A percentile compares a stretch with the other conserved stretches of the same genome.
Conservation (phyloP, 2,888 invertebrate species). For the Euzophera pinguis region DNA sequence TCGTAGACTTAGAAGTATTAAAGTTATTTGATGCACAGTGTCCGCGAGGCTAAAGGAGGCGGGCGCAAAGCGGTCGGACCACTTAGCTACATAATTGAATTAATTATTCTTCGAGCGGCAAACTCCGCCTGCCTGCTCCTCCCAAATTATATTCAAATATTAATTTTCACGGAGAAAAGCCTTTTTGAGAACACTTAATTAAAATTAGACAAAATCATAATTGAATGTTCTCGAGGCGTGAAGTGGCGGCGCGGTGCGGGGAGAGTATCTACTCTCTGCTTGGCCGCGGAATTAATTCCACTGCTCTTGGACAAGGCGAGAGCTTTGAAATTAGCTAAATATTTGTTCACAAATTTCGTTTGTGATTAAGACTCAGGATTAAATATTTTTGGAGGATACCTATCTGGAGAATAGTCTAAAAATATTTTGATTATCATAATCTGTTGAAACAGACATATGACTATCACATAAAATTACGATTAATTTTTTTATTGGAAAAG, state of each 20-base stretch:
- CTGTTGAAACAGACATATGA: too few relatives aligned
- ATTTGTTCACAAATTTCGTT: constrained; percentile 55
- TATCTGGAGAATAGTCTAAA: too few relatives aligned
- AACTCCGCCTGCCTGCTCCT: constrained; percentile 76
- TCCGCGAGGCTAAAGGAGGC: constrained; percentile 22
- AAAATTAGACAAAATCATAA: constrained; percentile 80
- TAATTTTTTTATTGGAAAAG: too few relatives aligned
- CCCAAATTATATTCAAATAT: constrained; percentile 80
- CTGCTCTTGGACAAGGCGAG: constrained; percentile 49
- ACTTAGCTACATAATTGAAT: constrained; percentile 73
- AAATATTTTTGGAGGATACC: too few relatives aligned
- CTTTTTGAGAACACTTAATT: constrained; percentile 79
- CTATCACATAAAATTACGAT: too few relatives aligned
- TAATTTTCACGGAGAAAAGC: constrained; percentile 78
- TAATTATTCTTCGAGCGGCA: constrained; percentile 77
- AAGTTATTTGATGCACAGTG: constrained; percentile 28
- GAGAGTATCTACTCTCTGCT: constrained; percentile 74
- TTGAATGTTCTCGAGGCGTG: constrained; percentile 79
- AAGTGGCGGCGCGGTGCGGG: constrained; percentile 65
- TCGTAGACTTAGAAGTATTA: too few relatives aligned
- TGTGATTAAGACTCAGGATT: background rate
- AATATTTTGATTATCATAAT: too few relatives aligned
- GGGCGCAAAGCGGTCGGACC: constrained; percentile 48
- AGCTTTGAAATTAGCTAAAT: constrained; percentile 57
- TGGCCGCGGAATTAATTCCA: constrained; percentile 73